Evolutionary conservation across 2,888 invertebrate genomes (phyloP).

Genomic region (Blastobasis adustella): DNA sequence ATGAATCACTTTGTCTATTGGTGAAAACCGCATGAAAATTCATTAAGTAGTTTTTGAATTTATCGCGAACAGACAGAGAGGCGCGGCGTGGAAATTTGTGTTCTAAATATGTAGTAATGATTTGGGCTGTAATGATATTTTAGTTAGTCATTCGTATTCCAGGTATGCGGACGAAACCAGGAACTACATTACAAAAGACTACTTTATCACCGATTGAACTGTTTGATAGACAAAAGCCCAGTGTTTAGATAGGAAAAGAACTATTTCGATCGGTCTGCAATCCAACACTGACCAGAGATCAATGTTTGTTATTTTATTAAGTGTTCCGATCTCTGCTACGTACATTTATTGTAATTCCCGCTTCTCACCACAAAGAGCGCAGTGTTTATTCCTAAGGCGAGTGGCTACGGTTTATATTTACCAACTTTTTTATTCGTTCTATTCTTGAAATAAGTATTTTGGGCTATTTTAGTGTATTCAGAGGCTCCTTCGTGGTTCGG

Average conservation of each 20-base stretch:
- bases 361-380: conserved; percentile 52
- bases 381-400: conserved; percentile 43
- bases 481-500: conserved; percentile 35
- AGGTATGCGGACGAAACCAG: too few species aligned
- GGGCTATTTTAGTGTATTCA: conserved; percentile 1
- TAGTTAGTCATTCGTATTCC: too few species aligned
- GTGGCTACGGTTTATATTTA: conserved; percentile 30
- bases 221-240: conserved; percentile 61
- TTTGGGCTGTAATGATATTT: too few species aligned
- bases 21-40: too few species aligned
- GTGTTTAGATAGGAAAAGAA: conserved; percentile 51
- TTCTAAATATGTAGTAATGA: too few species aligned
- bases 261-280: conserved; percentile 50
- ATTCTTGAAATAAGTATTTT: conserved; percentile 33
- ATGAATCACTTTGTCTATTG: too few species aligned
- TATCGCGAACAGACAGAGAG: too few species aligned
- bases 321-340: conserved; percentile 45
- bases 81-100: too few species aligned
- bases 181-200: background rate
- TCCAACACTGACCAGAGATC: conserved; percentile 49
- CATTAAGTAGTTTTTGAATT: too few species aligned
- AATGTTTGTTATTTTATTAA: conserved; percentile 65
- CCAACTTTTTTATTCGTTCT: conserved; percentile 30
- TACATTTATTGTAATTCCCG: conserved; percentile 60
- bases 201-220: conserved; percentile 34